A percentile compares a stretch with the other conserved stretches of the same genome.
These are phyloP conservation scores for Pyrgus malvae DNA, from an alignment of 2,888 invertebrate species.

Conservation along the genomic window DNA sequence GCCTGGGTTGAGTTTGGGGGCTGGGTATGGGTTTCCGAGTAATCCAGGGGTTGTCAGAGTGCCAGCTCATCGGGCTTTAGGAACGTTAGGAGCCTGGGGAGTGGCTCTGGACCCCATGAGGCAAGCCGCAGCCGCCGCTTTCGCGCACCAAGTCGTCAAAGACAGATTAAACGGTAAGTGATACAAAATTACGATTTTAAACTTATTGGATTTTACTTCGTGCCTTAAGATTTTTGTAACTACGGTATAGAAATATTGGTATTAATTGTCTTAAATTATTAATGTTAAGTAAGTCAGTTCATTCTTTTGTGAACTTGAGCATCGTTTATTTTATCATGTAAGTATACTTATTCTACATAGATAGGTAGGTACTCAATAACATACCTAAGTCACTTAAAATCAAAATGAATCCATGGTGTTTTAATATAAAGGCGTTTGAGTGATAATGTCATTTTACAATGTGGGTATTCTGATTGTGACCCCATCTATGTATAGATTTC, in stretches of 20 bases:
- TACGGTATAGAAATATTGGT: background rate
- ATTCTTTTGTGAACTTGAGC: too few relatives aligned
- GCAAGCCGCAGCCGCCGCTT: slow-evolving; percentile 86
- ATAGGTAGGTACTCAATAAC: too few relatives aligned
- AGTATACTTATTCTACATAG: too few relatives aligned
- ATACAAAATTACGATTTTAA: background rate
- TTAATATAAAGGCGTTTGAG: too few relatives aligned
- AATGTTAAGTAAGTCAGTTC: too few relatives aligned
- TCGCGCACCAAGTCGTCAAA: slow-evolving; percentile 91
- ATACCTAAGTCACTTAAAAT: too few relatives aligned
- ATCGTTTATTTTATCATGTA: too few relatives aligned
- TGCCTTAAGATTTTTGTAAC: background rate
- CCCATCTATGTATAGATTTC: too few relatives aligned
- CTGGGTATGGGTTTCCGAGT: slow-evolving; percentile 79
- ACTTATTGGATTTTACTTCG: background rate
- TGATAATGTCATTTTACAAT: too few relatives aligned
- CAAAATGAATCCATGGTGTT: too few relatives aligned
- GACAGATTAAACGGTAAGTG: slow-evolving; percentile 90
- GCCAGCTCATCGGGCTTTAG: slow-evolving; percentile 87
- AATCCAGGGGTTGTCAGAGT: slow-evolving; percentile 91
- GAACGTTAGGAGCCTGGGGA: slow-evolving; percentile 79
- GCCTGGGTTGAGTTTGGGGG: slow-evolving; percentile 74
- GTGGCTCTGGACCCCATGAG: slow-evolving; percentile 84
- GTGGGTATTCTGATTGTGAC: too few relatives aligned
- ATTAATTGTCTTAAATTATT: too few relatives aligned